phyloP scores from a whole-genome alignment of 2,113 vertebrate genomes.

The Siniperca chuatsi region DNA sequence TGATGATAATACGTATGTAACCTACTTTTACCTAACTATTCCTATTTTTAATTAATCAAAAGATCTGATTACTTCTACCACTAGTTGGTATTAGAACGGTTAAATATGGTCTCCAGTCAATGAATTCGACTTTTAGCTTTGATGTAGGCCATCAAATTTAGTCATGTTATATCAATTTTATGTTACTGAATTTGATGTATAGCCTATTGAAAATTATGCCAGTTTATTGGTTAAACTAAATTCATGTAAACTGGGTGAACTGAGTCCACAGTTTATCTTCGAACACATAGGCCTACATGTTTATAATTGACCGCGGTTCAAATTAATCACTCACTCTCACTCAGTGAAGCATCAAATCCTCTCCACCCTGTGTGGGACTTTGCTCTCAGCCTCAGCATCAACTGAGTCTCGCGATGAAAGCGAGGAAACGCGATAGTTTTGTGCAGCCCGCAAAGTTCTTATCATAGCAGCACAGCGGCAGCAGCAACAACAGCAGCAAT shows the following conservation, averaged over 20 bases:
- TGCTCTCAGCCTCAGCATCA: conserved; percentile 34
- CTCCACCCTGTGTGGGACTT: not conserved
- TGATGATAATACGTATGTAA: not conserved
- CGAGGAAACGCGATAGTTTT: conserved; percentile 61
- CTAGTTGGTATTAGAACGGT: not conserved
- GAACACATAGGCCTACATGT: not conserved
- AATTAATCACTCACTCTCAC: conserved; percentile 8
- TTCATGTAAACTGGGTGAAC: not conserved
- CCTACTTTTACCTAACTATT: not conserved
- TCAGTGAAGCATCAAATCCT: conserved; percentile 25
- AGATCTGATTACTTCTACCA: not conserved
- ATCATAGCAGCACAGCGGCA: conserved; percentile 55
- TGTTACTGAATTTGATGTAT: not conserved
- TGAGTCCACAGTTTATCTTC: not conserved
- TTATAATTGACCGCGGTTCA: conserved; percentile 22
- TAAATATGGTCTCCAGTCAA: not conserved
- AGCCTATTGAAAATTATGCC: not conserved
- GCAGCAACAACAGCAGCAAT: conserved; percentile 72
- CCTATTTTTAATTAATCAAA: not conserved
- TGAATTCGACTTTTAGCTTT: not conserved
- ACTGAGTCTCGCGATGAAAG: conserved; percentile 79
- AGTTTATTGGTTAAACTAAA: not conserved
- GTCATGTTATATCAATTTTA: not conserved
- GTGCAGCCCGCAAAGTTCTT: conserved; percentile 54
- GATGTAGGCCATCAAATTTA: not conserved